A percentile compares a stretch with the other conserved stretches of the same genome.
Conservation (phyloP, 1,140 invertebrate species). For the Caenorhabditis tropicalis region DNA sequence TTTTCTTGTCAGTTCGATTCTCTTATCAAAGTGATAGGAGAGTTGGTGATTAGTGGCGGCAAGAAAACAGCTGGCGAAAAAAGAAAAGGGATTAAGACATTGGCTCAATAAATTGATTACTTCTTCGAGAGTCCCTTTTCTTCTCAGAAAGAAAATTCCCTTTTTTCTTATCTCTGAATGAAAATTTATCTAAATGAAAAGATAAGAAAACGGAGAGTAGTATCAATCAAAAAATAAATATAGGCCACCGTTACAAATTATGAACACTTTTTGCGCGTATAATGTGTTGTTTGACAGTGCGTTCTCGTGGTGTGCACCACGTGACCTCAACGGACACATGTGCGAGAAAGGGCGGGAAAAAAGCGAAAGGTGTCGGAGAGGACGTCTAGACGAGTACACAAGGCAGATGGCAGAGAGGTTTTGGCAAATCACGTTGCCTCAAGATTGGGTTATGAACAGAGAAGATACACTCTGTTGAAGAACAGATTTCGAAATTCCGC, state of each 20-base stretch:
- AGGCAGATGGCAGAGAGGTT: neutral
- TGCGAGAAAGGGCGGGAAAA: neutral
- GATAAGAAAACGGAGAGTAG: neutral
- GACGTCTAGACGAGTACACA: neutral
- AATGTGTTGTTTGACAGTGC: neutral
- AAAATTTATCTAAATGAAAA: too few relatives aligned
- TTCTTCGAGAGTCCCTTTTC: too few relatives aligned
- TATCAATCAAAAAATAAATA: neutral
- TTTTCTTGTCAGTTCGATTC: neutral
- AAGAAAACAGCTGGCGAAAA: too few relatives aligned
- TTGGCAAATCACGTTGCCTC: neutral
- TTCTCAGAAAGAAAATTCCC: too few relatives aligned
- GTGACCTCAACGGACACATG: neutral
- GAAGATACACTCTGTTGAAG: too few relatives aligned
- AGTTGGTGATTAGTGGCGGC: too few relatives aligned
- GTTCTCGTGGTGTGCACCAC: neutral
- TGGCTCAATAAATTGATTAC: too few relatives aligned
- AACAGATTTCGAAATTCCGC: too few relatives aligned
- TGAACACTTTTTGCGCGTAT: constrained; percentile 8
- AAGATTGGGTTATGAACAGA: neutral
- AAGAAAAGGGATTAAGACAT: too few relatives aligned
- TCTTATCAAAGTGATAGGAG: neutral
- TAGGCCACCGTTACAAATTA: neutral
- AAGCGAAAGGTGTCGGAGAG: neutral
- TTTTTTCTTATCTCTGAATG: too few relatives aligned